A percentile compares a stretch with the other conserved stretches of the same genome.
Evolutionary conservation across 2,113 vertebrate species (phyloP).

Genomic region (Hippocampus zosterae): DNA sequence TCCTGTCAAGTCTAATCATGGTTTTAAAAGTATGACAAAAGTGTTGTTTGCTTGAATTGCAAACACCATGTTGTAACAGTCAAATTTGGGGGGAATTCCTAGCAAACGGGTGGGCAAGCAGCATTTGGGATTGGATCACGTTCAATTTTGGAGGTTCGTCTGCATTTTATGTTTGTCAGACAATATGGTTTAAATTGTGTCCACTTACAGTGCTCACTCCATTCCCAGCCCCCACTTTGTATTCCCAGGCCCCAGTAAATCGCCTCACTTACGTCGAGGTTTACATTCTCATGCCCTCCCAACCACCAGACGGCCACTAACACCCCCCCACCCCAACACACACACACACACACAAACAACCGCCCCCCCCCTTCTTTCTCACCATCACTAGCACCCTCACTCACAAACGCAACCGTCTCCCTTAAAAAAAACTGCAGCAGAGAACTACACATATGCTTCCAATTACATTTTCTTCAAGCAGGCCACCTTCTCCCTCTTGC

Average conservation of each 20-base stretch:
- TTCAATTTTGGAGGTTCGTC: not conserved
- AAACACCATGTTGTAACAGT: not conserved
- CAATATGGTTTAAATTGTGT: constrained; percentile 61
- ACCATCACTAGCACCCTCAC: constrained; percentile 61
- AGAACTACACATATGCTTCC: constrained; percentile 69
- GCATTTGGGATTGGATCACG: not conserved
- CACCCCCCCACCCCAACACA: constrained; percentile 20
- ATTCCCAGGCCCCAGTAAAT: constrained; percentile 68
- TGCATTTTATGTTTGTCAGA: constrained; percentile 34
- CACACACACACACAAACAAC: constrained; percentile 22
- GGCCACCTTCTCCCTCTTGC: constrained; percentile 35
- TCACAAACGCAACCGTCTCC: constrained; percentile 48
- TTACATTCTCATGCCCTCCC: constrained; percentile 73
- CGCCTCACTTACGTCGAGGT: constrained; percentile 61
- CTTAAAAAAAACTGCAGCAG: constrained; percentile 34
- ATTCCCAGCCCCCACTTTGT: constrained; percentile 35
- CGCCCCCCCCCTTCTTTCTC: constrained; percentile 37
- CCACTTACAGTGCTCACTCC: constrained; percentile 22
- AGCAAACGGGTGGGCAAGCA: not conserved
- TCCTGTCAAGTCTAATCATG: not conserved
- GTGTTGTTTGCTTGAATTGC: not conserved
- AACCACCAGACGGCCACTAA: constrained; percentile 45
- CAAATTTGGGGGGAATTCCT: not conserved
- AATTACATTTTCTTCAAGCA: constrained; percentile 60
- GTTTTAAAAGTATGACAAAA: not conserved